Evolutionary conservation across 2,113 vertebrate species (phyloP).

Genomic region (Paratilapia polleni): DNA sequence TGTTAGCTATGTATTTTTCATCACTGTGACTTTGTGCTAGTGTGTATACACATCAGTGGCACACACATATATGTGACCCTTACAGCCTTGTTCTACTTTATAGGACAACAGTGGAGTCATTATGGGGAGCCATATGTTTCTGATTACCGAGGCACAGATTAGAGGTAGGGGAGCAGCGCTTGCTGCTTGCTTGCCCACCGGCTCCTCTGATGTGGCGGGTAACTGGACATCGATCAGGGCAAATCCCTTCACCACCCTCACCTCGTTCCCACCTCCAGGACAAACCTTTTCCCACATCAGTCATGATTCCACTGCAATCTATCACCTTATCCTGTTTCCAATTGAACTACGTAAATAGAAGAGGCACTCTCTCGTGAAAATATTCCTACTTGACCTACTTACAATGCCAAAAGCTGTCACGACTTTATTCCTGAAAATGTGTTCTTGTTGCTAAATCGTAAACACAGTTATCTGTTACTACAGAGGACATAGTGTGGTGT

Average conservation of each 20-base stretch:
- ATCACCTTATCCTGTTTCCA: background rate
- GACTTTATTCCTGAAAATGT: constrained; percentile 8
- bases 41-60: constrained; percentile 20
- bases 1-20: constrained; percentile 25
- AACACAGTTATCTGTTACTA: constrained; percentile 18
- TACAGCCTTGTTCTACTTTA: constrained; percentile 48
- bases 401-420: constrained; percentile 9
- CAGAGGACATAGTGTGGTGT: constrained; percentile 20
- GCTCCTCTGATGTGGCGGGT: constrained; percentile 70
- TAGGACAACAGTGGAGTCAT: constrained; percentile 73
- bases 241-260: constrained; percentile 24
- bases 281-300: constrained; percentile 32
- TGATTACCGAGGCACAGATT: constrained; percentile 76
- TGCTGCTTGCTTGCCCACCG: constrained; percentile 59
- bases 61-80: constrained; percentile 36
- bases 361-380: background rate
- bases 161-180: constrained; percentile 64
- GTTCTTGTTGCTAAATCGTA: background rate
- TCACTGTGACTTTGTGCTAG: constrained; percentile 12
- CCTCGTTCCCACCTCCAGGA: constrained; percentile 24
- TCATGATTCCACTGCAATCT: constrained; percentile 22
- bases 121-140: constrained; percentile 77
- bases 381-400: constrained; percentile 36
- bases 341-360: constrained; percentile 22
- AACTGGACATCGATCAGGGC: constrained; percentile 66